Conservation (phyloP, 2,888 invertebrate species). For the Oasisia sp. region DNA sequence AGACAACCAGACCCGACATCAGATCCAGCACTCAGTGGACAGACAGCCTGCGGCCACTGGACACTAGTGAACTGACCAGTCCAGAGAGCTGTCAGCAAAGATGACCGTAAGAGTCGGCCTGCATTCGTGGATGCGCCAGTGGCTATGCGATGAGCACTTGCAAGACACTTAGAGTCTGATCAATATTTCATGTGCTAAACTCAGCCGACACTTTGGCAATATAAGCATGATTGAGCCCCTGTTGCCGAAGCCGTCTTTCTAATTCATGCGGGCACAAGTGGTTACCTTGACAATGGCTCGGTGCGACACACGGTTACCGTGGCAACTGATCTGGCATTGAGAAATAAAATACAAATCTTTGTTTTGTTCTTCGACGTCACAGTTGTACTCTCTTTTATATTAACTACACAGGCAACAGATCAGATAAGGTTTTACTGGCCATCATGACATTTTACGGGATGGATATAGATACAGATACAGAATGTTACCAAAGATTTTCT, state of each 20-base stretch:
- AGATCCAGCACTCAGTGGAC: neutral
- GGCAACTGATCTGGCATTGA: neutral
- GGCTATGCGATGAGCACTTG: neutral
- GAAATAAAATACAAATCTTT: neutral
- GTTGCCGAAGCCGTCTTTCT: neutral
- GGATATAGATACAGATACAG: too few species aligned
- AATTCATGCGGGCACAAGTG: constrained; percentile 13
- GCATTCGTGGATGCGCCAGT: neutral
- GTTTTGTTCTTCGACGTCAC: neutral
- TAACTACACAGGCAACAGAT: too few species aligned
- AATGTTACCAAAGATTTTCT: too few species aligned
- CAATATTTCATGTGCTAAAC: constrained; percentile 17
- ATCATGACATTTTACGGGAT: too few species aligned
- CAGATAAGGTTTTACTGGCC: too few species aligned
- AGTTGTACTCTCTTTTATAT: neutral
- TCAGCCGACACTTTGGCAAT: neutral
- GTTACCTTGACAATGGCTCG: constrained; percentile 7
- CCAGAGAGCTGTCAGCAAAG: neutral
- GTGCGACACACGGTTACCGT: neutral
- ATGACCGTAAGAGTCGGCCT: neutral
- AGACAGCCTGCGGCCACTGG: neutral
- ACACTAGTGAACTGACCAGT: neutral
- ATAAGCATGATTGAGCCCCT: constrained; percentile 11
- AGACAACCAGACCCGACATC: neutral
- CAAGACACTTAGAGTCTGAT: constrained; percentile 6